Evolutionary conservation across 2,888 invertebrate genomes (phyloP).

Genomic region (Steinernema scapterisci): DNA sequence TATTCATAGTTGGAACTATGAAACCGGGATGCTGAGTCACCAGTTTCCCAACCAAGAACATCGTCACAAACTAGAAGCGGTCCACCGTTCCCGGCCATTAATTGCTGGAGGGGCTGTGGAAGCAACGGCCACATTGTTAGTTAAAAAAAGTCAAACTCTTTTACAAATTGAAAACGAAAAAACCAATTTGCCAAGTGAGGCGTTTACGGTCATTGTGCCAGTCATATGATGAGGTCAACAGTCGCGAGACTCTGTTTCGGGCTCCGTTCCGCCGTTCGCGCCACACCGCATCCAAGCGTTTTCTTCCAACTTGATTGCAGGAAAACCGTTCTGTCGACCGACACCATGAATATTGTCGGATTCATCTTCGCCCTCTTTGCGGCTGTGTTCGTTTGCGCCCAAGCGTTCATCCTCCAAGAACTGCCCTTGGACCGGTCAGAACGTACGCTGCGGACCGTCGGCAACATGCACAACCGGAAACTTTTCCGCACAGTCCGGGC

Average conservation of each 20-base stretch:
- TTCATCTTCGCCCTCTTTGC: neutral
- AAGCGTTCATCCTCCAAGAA: slow-evolving; percentile 16
- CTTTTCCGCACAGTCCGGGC: neutral
- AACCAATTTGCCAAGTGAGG: slow-evolving; percentile 16
- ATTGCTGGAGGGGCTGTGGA: too few relatives aligned
- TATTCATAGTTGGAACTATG: too few relatives aligned
- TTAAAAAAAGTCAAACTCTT: slow-evolving; percentile 19
- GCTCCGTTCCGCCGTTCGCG: too few relatives aligned
- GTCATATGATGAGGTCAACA: slow-evolving; percentile 3
- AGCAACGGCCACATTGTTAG: neutral
- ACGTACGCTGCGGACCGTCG: slow-evolving; percentile 8
- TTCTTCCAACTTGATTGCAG: neutral
- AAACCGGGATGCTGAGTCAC: too few relatives aligned
- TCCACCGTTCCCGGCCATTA: too few relatives aligned
- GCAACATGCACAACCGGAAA: slow-evolving; percentile 1
- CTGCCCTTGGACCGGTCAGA: slow-evolving; percentile 15
- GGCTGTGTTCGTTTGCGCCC: neutral
- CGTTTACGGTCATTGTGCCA: slow-evolving; percentile 18
- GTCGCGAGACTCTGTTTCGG: neutral
- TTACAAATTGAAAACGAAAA: slow-evolving; percentile 30
- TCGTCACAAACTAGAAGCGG: too few relatives aligned
- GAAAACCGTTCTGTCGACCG: neutral
- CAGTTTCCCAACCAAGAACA: too few relatives aligned
- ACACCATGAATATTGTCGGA: slow-evolving; percentile 12
- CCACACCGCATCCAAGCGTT: neutral